Conservation (phyloP, 2,888 invertebrate species). For the Dolomedes plantarius region DNA sequence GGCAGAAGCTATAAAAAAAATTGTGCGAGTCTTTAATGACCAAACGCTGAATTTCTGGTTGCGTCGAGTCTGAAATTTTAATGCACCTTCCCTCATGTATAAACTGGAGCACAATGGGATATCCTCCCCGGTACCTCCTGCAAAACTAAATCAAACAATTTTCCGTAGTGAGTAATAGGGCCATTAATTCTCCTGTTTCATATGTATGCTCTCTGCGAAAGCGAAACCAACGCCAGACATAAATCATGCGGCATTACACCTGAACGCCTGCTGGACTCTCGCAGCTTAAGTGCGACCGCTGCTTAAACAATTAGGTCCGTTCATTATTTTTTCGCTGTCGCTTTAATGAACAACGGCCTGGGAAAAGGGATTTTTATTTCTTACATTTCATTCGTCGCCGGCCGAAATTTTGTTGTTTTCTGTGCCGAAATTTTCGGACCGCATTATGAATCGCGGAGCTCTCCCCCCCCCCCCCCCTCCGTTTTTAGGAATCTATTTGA, state of each 20-base stretch:
- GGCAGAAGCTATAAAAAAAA: too few species aligned
- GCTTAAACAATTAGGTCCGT: constrained; percentile 64
- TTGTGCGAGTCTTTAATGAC: too few species aligned
- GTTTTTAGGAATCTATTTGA: too few species aligned
- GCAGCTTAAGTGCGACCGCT: constrained; percentile 58
- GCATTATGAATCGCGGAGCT: constrained; percentile 57
- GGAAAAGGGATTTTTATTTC: constrained; percentile 36
- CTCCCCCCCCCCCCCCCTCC: constrained; percentile 28
- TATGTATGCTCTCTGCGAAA: constrained; percentile 34
- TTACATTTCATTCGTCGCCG: constrained; percentile 5
- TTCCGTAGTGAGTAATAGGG: not conserved
- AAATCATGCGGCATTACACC: constrained; percentile 59
- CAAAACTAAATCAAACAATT: not conserved
- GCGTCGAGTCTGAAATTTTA: too few species aligned
- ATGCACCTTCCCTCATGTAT: too few species aligned
- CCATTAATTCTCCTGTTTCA: constrained; percentile 24
- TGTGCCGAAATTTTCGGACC: not conserved
- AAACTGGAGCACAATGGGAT: too few species aligned
- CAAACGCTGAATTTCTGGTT: too few species aligned
- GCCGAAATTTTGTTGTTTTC: constrained; percentile 55
- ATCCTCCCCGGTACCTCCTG: too few species aligned
- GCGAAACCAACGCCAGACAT: constrained; percentile 24
- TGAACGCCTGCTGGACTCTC: constrained; percentile 16
- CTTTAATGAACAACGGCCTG: constrained; percentile 51
- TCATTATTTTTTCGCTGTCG: constrained; percentile 62